These are phyloP conservation scores for Macrophya alboannulata DNA, from an alignment of 2,888 invertebrate species.

Conservation along the genomic window DNA sequence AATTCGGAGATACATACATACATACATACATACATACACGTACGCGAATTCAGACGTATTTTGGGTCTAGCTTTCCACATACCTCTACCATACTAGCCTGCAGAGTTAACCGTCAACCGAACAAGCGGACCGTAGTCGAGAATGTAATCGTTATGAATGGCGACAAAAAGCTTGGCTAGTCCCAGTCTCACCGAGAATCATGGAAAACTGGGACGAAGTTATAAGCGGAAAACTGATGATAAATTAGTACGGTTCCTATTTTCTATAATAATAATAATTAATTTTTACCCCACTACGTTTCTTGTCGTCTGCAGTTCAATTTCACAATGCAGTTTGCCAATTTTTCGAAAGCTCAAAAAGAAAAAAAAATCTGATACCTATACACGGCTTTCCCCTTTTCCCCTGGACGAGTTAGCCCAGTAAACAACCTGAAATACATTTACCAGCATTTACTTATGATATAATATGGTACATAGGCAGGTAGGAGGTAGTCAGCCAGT, in stretches of 20 bases:
- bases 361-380: neutral
- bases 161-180: constrained; percentile 40
- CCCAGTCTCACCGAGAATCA: neutral
- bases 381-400: neutral
- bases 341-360: neutral
- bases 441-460: constrained; percentile 37
- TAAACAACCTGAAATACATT: constrained; percentile 40
- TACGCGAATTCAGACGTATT: neutral
- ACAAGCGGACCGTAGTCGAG: constrained; percentile 37
- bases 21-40: neutral
- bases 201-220: neutral
- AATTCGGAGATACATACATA: neutral
- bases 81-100: neutral
- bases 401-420: neutral
- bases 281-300: neutral
- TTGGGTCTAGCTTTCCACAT: neutral
- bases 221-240: neutral
- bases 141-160: constrained; percentile 44
- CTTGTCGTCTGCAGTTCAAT: neutral
- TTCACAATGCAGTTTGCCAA: no score
- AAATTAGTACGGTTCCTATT: neutral
- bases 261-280: neutral
- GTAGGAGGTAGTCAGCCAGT: constrained; percentile 33
- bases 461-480: neutral
- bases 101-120: constrained; percentile 35